Percentiles rank a stretch among this genome's conserved stretches.
Conservation (phyloP, 64 coral and sea anemone genomes). For the Pocillopora verrucosa region DNA sequence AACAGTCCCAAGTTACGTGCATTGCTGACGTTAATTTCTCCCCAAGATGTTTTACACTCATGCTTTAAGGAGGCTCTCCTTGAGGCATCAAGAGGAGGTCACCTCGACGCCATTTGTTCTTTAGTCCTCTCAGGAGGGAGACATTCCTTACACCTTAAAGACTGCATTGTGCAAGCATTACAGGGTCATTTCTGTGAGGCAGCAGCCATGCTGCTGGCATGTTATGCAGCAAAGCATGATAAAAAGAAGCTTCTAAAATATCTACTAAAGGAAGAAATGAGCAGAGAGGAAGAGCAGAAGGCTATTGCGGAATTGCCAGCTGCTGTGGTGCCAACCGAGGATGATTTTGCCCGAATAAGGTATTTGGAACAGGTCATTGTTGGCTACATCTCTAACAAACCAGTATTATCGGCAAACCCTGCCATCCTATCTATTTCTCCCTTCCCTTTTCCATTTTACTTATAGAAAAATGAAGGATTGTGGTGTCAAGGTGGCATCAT, state of each 20-base stretch:
- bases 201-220: constrained; percentile 71
- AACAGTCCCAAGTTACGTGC: constrained; percentile 60
- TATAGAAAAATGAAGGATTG: no score
- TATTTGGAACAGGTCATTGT: background rate
- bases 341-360: constrained; percentile 48
- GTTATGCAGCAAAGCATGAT: constrained; percentile 68
- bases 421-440: no score
- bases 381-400: no score
- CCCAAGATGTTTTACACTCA: constrained; percentile 40
- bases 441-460: no score
- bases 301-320: constrained; percentile 45
- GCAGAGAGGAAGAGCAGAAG: constrained; percentile 20
- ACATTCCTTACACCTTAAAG: constrained; percentile 49
- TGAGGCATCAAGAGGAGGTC: constrained; percentile 62
- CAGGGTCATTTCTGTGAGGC: constrained; percentile 62
- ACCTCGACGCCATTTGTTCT: constrained; percentile 77
- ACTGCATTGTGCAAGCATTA: constrained; percentile 66
- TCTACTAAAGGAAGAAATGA: constrained; percentile 16
- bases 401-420: no score
- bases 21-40: constrained; percentile 51
- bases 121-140: constrained; percentile 67
- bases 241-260: constrained; percentile 54
- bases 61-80: constrained; percentile 81
- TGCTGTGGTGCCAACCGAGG: background rate
- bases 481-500: no score